phyloP scores from a whole-genome alignment of 1,140 invertebrate genomes.

The Aporrectodea caliginosa region DNA sequence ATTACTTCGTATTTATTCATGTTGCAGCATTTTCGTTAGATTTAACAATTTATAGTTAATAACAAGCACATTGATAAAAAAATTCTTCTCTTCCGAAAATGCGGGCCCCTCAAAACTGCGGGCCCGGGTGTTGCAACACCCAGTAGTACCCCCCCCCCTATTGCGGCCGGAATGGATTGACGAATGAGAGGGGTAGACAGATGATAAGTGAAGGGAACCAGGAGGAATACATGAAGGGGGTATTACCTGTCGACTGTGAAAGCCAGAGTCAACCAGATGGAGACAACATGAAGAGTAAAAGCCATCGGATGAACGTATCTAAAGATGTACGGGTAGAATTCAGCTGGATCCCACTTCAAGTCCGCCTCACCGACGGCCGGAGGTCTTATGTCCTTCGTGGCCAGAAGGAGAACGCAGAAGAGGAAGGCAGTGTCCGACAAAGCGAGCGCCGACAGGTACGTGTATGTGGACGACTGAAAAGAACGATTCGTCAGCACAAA shows the following conservation, averaged over 20 bases:
- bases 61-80: too few relatives aligned
- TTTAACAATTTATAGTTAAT: too few relatives aligned
- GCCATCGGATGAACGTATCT: conserved; percentile 48
- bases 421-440: conserved; percentile 51
- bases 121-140: too few relatives aligned
- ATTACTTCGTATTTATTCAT: too few relatives aligned
- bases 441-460: conserved; percentile 50
- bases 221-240: too few relatives aligned
- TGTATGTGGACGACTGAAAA: conserved; percentile 49
- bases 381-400: conserved; percentile 42
- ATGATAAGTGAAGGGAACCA: too few relatives aligned
- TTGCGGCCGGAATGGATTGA: too few relatives aligned
- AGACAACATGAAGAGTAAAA: conserved; percentile 49
- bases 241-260: conserved; percentile 53
- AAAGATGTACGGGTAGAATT: conserved; percentile 44
- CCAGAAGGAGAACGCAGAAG: conserved; percentile 42
- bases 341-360: conserved; percentile 23
- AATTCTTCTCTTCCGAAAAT: too few relatives aligned
- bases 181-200: too few relatives aligned
- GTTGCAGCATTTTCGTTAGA: too few relatives aligned
- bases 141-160: too few relatives aligned
- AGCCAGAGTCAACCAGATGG: conserved; percentile 55
- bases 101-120: too few relatives aligned
- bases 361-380: conserved; percentile 21
- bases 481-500: conserved; percentile 50